Evolutionary conservation across 2,888 invertebrate species (phyloP), one percentile per base, ranked within the genome.

Genomic region (Lissonota sp.): DNA sequence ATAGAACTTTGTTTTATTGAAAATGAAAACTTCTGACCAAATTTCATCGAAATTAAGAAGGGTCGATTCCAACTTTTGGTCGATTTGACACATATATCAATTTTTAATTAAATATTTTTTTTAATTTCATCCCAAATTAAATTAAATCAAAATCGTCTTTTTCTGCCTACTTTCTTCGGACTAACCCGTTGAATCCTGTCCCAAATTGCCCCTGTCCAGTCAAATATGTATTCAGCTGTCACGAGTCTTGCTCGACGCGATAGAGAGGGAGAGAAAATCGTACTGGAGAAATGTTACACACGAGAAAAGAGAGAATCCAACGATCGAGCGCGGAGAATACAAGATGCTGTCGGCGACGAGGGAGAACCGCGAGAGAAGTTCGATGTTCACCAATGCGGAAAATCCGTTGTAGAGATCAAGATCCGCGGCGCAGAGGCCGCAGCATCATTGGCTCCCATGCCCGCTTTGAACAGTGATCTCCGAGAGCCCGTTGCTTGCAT

Each of bases 1-100:
- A 88, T 91, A 90, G n/a, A n/a, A n/a, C n/a, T n/a, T n/a, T 53
- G 37, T 55, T 60, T 37, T 5, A 16, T 14, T 4, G 53, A 37
- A 58, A 51, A 55, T n/a, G 12, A 12, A 51, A 8, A 49, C 37
- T 51, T 55, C 37, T 76, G 26, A 4, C 6, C 7, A 37, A n/a
- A 39, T n/a, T n/a, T n/a, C 55, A 71, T 42, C 46, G 10, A 40
- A 55, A 70, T 10, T 58, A 57, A 39, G 8, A 63, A 75, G 40
- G 44, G 62, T 67, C 69, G 7, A 5, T 66, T 76, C 69, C 46
- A 39, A 74, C 44, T 55, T 62, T 69, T 69, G 53, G 26, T 67
- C 55, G n/a, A 53, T n/a, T n/a, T n/a, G n/a, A n/a, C n/a, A n/a
- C n/a, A n/a, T n/a, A n/a, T n/a, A n/a, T n/a, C n/a, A n/a, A n/a